Conservation (phyloP, 64 coral and sea anemone species). For the Stichodactyla mertensii region DNA sequence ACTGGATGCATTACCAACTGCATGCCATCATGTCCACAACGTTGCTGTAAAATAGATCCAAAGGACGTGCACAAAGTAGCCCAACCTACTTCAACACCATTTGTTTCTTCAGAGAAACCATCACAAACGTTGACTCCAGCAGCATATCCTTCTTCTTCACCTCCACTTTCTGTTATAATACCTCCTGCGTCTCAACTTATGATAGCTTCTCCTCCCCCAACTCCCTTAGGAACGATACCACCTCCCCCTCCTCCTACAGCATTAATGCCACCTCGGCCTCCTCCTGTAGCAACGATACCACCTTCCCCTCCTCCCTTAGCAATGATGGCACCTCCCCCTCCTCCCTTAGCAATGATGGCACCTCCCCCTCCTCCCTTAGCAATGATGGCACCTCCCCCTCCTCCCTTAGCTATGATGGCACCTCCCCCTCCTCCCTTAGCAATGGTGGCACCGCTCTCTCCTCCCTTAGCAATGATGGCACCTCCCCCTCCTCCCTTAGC, state of each 20-base stretch:
- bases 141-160: neutral
- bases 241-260: neutral
- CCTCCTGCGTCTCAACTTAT: conserved; percentile 1
- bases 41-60: conserved; percentile 19
- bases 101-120: neutral
- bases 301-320: neutral
- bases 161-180: neutral
- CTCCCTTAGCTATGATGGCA: neutral
- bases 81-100: neutral
- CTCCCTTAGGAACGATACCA: too few species aligned
- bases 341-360: neutral
- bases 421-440: conserved; percentile 16
- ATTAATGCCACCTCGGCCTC: neutral
- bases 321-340: conserved; percentile 10
- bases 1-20: conserved; percentile 35
- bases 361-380: neutral
- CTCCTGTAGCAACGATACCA: neutral
- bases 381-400: conserved; percentile 8
- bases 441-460: neutral
- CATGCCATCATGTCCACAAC: conserved; percentile 37
- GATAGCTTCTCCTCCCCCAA: conserved; percentile 14
- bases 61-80: neutral
- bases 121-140: neutral
- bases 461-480: neutral
- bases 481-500: neutral